These are phyloP conservation scores for Scylla paramamosain DNA, from an alignment of 1,140 invertebrate genomes.

Conservation along the genomic window DNA sequence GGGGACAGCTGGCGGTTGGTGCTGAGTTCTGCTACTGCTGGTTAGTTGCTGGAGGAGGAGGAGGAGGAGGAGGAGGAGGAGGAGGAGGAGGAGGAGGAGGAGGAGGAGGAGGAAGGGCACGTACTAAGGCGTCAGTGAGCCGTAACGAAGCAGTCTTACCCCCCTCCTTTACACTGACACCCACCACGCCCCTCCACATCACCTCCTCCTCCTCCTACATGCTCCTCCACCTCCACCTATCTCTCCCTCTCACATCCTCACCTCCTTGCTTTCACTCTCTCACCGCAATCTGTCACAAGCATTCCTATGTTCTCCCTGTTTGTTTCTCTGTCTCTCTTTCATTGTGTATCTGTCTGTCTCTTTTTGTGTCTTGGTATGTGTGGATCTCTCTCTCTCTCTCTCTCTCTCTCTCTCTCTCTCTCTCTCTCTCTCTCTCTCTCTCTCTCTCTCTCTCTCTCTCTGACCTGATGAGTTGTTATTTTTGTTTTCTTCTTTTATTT, in stretches of 20 bases:
- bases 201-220: not conserved
- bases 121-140: not conserved
- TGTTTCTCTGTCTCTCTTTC: not conserved
- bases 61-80: slow-evolving; percentile 15
- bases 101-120: not conserved
- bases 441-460: not conserved
- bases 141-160: not conserved
- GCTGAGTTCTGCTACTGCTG: not conserved
- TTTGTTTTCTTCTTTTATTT: not conserved
- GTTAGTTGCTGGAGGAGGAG: not conserved
- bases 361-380: no score
- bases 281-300: not conserved
- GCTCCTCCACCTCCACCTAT: not conserved
- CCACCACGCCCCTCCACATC: not conserved
- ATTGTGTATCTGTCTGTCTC: not conserved
- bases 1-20: no score
- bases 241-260: not conserved
- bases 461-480: no score
- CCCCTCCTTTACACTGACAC: not conserved
- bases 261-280: not conserved
- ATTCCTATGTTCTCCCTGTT: not conserved
- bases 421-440: not conserved
- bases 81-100: not conserved
- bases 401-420: slow-evolving; percentile 26
- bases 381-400: not conserved